phyloP scores from a whole-genome alignment of 2,113 vertebrate genomes.

The Antechinus flavipes region DNA sequence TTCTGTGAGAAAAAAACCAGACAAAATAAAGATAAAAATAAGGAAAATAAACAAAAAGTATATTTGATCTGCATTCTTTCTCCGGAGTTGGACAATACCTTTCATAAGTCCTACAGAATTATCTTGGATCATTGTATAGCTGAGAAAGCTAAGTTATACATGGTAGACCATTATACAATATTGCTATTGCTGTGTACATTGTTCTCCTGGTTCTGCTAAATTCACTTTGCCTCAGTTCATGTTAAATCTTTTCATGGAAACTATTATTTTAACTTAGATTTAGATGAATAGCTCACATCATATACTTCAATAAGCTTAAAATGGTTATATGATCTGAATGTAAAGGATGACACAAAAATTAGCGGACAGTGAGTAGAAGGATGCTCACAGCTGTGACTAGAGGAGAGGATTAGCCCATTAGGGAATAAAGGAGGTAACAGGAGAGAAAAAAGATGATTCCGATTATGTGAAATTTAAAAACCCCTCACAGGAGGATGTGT shows the following conservation, averaged over 20 bases:
- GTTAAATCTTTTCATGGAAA: neutral
- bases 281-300: neutral
- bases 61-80: too few relatives aligned
- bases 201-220: too few relatives aligned
- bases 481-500: neutral
- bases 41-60: too few relatives aligned
- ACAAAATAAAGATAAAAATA: too few relatives aligned
- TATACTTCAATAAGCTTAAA: neutral
- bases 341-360: neutral
- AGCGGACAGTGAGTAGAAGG: neutral
- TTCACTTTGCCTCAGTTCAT: too few relatives aligned
- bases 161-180: too few relatives aligned
- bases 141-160: too few relatives aligned
- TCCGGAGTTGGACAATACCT: too few relatives aligned
- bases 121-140: too few relatives aligned
- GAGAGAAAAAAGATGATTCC: neutral
- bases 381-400: neutral
- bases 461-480: neutral
- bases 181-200: too few relatives aligned
- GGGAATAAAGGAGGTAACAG: neutral
- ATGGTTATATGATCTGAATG: neutral
- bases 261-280: neutral
- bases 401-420: neutral
- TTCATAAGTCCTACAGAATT: too few relatives aligned
- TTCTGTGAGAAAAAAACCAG: too few relatives aligned